phyloP scores from a whole-genome alignment of 2,888 invertebrate species.

The Alviniconcha strummeri region DNA sequence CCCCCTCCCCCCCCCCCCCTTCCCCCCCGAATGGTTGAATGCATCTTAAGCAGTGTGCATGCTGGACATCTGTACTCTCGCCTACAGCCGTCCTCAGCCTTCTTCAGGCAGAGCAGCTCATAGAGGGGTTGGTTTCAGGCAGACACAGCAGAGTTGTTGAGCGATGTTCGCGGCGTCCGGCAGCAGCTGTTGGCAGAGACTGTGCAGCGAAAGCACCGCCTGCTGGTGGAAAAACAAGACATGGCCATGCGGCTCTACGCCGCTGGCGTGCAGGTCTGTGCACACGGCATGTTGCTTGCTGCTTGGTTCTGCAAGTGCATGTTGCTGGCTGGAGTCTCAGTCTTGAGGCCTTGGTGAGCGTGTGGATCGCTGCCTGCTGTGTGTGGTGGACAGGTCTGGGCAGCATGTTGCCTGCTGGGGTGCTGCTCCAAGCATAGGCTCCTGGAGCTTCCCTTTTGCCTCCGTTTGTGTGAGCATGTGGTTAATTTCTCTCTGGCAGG shows the following conservation, averaged over 20 bases:
- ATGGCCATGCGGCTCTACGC: constrained; percentile 56
- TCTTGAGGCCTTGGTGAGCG: background rate
- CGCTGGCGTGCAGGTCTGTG: constrained; percentile 39
- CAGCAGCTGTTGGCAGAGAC: constrained; percentile 52
- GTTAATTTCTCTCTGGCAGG: too few relatives aligned
- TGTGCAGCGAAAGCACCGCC: constrained; percentile 49
- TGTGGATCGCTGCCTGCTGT: background rate
- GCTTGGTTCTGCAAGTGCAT: background rate
- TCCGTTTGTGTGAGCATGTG: too few relatives aligned
- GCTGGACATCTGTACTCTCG: too few relatives aligned
- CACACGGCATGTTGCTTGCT: background rate
- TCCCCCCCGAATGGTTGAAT: too few relatives aligned
- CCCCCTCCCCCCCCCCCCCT: too few relatives aligned
- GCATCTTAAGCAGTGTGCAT: too few relatives aligned
- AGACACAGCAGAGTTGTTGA: constrained; percentile 57
- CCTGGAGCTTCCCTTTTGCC: too few relatives aligned
- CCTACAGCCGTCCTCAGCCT: too few relatives aligned
- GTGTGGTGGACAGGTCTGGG: background rate
- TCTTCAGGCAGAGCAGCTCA: too few relatives aligned
- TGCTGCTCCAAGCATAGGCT: too few relatives aligned
- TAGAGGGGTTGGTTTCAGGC: constrained; percentile 48
- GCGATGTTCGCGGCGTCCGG: constrained; percentile 58
- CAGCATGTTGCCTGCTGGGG: too few relatives aligned
- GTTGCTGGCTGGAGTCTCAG: background rate
- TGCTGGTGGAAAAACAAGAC: constrained; percentile 57